phyloP scores from a whole-genome alignment of 2,888 invertebrate species.

The Eumerus sabulonum region DNA sequence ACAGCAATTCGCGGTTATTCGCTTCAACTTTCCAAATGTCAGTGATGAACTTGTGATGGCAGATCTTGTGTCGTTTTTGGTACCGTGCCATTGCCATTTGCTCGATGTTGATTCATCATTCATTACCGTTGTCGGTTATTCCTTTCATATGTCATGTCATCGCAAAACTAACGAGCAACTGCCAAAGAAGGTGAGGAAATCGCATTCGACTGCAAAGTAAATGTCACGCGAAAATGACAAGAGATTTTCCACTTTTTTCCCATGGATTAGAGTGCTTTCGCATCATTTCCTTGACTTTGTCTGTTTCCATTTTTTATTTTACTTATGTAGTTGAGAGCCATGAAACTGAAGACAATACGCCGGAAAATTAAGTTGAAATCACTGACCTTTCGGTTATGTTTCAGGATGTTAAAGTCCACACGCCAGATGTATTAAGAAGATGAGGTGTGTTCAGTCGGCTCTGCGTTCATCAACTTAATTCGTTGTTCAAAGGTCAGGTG shows the following conservation, averaged over 20 bases:
- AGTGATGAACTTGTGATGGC: conserved; percentile 46
- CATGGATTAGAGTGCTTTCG: conserved; percentile 51
- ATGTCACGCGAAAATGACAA: conserved; percentile 29
- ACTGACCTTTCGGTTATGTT: too few species aligned
- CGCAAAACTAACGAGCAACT: conserved; percentile 47
- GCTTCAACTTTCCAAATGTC: conserved; percentile 62
- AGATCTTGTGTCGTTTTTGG: conserved; percentile 21
- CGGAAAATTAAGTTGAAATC: too few species aligned
- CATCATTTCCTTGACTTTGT: conserved; percentile 3
- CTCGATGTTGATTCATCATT: conserved; percentile 35
- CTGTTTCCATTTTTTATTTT: neutral
- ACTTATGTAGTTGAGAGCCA: neutral
- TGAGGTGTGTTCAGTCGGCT: too few species aligned
- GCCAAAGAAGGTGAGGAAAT: conserved; percentile 54
- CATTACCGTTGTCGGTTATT: conserved; percentile 26
- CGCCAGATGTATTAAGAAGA: too few species aligned
- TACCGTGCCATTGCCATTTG: conserved; percentile 22
- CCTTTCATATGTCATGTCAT: conserved; percentile 32
- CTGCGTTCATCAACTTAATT: too few species aligned
- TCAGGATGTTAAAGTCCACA: too few species aligned
- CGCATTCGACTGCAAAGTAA: conserved; percentile 46
- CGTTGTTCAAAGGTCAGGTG: too few species aligned
- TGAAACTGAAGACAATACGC: too few species aligned
- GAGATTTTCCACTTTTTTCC: conserved; percentile 30
- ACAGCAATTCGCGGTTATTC: conserved; percentile 6